A percentile compares a stretch with the other conserved stretches of the same genome.
phyloP scores from a whole-genome alignment of 2,797 vertebrate species.

The Sebastes oblongus region DNA sequence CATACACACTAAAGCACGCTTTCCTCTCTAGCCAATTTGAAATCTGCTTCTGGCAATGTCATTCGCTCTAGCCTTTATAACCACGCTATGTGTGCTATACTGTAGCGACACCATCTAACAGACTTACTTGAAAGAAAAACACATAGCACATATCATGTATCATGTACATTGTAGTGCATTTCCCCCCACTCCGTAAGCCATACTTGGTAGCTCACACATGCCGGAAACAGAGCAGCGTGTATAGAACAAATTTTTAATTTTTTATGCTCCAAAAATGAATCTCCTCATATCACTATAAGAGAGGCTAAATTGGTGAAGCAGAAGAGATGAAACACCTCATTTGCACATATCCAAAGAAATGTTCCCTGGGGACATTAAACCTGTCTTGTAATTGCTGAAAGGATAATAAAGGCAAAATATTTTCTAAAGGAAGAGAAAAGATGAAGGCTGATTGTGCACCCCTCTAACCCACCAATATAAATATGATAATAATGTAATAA shows the following conservation, averaged over 20 bases:
- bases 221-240: not conserved
- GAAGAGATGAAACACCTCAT: slow-evolving; percentile 3
- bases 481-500: too few relatives aligned
- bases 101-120: slow-evolving; percentile 33
- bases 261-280: not conserved
- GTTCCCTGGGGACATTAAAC: not conserved
- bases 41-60: slow-evolving; percentile 73
- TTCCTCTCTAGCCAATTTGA: slow-evolving; percentile 69
- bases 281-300: not conserved
- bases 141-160: slow-evolving; percentile 40
- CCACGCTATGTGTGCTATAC: slow-evolving; percentile 15
- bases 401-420: not conserved
- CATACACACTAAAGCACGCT: slow-evolving; percentile 31
- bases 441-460: not conserved
- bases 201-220: not conserved
- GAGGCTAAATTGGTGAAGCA: slow-evolving; percentile 1
- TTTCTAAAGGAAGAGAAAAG: not conserved
- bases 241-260: not conserved
- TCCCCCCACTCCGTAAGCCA: not conserved
- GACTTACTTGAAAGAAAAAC: slow-evolving; percentile 39
- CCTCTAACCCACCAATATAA: not conserved
- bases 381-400: slow-evolving; percentile 18
- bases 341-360: slow-evolving; percentile 3
- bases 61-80: slow-evolving; percentile 25
- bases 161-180: slow-evolving; percentile 19